Percentiles rank a stretch among this genome's conserved stretches.
These are phyloP conservation scores for Xiphophorus birchmanni DNA, from an alignment of 2,797 vertebrate species.

Conservation along the genomic window DNA sequence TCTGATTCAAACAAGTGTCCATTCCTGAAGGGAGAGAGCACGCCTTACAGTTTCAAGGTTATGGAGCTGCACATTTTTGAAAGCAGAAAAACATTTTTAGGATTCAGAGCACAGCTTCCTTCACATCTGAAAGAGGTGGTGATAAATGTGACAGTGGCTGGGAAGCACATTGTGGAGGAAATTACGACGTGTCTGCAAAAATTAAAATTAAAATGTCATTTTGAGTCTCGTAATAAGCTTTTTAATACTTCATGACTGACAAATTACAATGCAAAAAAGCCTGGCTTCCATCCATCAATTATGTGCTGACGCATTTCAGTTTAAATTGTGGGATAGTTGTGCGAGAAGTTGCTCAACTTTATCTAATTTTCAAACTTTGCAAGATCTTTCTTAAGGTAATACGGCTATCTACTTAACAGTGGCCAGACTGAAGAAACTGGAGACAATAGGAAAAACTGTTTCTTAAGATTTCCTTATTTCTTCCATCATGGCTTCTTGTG, in stretches of 20 bases:
- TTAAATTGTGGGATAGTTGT: not conserved
- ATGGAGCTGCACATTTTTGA: slow-evolving; percentile 21
- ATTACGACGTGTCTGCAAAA: slow-evolving; percentile 12
- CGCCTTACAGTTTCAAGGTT: slow-evolving; percentile 48
- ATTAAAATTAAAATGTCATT: slow-evolving; percentile 42
- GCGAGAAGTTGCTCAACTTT: not conserved
- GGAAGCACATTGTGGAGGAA: slow-evolving; percentile 15
- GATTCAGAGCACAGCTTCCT: slow-evolving; percentile 30
- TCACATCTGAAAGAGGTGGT: slow-evolving; percentile 30
- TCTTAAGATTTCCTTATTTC: not conserved
- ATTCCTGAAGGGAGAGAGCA: slow-evolving; percentile 33
- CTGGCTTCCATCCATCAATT: slow-evolving; percentile 17
- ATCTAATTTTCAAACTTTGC: slow-evolving; percentile 6
- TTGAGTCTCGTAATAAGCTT: slow-evolving; percentile 17
- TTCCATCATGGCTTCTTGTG: not conserved
- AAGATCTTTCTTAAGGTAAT: not conserved
- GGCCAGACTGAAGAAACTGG: slow-evolving; percentile 11
- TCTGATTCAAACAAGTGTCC: slow-evolving; percentile 55
- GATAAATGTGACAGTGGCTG: slow-evolving; percentile 51
- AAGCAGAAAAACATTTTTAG: slow-evolving; percentile 39
- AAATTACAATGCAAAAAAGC: slow-evolving; percentile 18
- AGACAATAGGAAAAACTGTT: not conserved
- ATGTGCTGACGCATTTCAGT: not conserved
- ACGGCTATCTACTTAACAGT: slow-evolving; percentile 28
- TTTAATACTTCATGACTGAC: slow-evolving; percentile 16